Evolutionary conservation across 2,888 invertebrate genomes (phyloP), one percentile per base, ranked within the genome.

Genomic region (Oegoconia quadripuncta): DNA sequence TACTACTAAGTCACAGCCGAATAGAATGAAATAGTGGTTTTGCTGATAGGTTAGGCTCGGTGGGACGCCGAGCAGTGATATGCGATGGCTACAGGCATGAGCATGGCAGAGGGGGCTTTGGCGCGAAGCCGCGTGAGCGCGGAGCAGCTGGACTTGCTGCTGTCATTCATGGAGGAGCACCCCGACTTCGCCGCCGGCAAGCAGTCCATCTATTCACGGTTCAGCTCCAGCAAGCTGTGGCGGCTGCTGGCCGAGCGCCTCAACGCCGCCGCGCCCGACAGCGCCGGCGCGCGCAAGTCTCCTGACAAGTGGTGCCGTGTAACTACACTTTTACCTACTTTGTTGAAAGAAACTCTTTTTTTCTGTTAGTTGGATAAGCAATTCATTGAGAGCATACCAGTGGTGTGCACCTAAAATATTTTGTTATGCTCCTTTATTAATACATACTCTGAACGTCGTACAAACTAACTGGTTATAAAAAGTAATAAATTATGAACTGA

Each of bases 161-260:
- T 86, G 39, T 72, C 75, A 59, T 86, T 86, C 78, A 86, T 86
- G 86, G 86, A 86, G 71, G 84, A 84, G 56, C 86, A 86, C 50
- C 81, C 74, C 2, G 86, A 84, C 41, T 86, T 86, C 39, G 86
- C 86, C 5, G 80, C 82, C 20, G 80, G 83, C 43, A 84, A 84
- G 52, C 81, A 81, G 44, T 76, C 82, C 0, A 71, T 83, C 22
- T 86, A 83, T 55, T 84, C 86, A 26, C 70, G 86, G 36, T 81
- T 84, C 56, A 84, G 83, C 51, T 73, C 83, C 14, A 80, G 86
- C 52, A 86, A 84, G 55, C 52, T 84, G 59, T 84, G 84, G 84
- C 71, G 84, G 16, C 51, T 83, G 47, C 57, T 84, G 37, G 82
- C 82, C 12, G 86, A 84, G 59, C 67, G 86, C 1, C 64, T 86